phyloP scores from a whole-genome alignment of 2,888 invertebrate species.

The Axea sp. region DNA sequence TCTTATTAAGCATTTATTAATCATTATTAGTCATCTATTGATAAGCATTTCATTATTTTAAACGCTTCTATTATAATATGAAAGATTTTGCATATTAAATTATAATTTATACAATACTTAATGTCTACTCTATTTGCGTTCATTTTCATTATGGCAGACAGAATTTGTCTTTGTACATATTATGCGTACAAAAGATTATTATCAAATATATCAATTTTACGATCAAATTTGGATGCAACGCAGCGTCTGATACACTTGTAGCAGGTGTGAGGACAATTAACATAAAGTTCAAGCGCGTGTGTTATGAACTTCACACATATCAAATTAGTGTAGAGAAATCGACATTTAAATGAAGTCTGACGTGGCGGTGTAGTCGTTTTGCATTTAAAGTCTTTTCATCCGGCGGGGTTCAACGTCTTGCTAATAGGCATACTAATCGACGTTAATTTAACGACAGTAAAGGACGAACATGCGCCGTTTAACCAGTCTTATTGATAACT shows the following conservation, averaged over 20 bases:
- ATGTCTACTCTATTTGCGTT: no score
- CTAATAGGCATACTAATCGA: slow-evolving; percentile 77
- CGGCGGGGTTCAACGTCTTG: slow-evolving; percentile 75
- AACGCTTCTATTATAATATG: no score
- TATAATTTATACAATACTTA: no score
- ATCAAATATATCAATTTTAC: no score
- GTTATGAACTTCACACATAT: slow-evolving; percentile 19
- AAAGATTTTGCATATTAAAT: no score
- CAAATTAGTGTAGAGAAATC: slow-evolving; percentile 25
- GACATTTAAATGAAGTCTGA: slow-evolving; percentile 36
- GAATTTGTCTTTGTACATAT: no score
- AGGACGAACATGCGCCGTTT: slow-evolving; percentile 66
- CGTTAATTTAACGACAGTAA: slow-evolving; percentile 75
- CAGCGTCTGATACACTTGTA: slow-evolving; percentile 21
- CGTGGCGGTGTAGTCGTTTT: slow-evolving; percentile 49
- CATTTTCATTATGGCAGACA: no score
- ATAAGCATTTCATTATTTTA: no score
- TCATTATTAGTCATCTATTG: no score
- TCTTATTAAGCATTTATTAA: no score
- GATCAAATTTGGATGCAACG: no score
- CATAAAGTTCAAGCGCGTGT: slow-evolving; percentile 7
- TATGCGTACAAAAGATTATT: no score
- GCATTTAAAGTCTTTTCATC: slow-evolving; percentile 60
- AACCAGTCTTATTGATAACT: slow-evolving; percentile 70
- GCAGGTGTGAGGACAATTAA: slow-evolving; percentile 23